Evolutionary conservation across 2,113 vertebrate species (phyloP), one percentile per base, ranked within the genome.

Genomic region (Halichoeres trimaculatus): DNA sequence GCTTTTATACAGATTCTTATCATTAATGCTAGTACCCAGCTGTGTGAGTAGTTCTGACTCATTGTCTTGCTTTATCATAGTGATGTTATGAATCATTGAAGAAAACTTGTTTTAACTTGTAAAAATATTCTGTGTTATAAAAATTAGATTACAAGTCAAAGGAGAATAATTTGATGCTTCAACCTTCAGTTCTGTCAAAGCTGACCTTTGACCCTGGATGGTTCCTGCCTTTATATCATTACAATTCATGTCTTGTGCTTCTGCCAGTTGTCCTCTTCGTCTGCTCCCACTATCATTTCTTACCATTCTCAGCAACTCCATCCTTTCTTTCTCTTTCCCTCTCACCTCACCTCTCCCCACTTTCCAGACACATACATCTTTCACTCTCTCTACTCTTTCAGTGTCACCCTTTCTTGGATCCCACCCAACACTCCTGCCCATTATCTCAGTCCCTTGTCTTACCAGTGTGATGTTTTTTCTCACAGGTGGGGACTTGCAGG

Each of bases 401-500:
- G 11, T 45, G 48, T 70, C 73, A 81, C 63, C 30, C 30, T 70
- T 47, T 47, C 24, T 67, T 53, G 10, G 48, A 51, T 72, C 53
- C 53, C 40, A 55, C 36, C 60, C 14, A 36, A 20, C 75, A 24
- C 35, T 36, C 72, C 64, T 55, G 45, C 43, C 38, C 10, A n/a
- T 70, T 73, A 70, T 58, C 54, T 66, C 30, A 22, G 30, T 24
- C 20, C 34, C 35, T 60, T 43, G 54, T 10, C 50, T 80, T 40
- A 77, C 26, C 8, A 1, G 14, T 55, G 30, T 67, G 13, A 52
- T 41, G 35, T 57, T 50, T 60, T 79, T 10, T 78, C 35, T 65
- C 53, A 51, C 64, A 99, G 97, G 96, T 87, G 95, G 96, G 83
- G 97, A 99, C 54, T 86, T 99, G 85, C 97, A 97, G 93, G 86